These are phyloP conservation scores for Orgyia antiqua DNA, from an alignment of 2,888 invertebrate genomes.

Conservation along the genomic window DNA sequence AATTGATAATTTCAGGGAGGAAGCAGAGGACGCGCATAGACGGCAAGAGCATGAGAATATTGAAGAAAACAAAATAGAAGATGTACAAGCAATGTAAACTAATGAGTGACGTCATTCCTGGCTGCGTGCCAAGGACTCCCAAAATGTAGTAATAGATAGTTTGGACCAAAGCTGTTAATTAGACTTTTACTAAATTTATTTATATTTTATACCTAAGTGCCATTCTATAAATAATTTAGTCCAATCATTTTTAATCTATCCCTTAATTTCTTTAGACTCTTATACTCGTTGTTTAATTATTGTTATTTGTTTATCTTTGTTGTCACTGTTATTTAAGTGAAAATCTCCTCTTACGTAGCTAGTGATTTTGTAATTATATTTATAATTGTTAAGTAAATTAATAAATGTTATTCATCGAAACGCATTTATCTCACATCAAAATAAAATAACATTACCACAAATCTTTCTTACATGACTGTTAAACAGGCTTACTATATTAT, in stretches of 20 bases:
- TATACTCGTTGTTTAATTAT: constrained; percentile 8
- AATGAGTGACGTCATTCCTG: constrained; percentile 14
- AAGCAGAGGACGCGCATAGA: constrained; percentile 65
- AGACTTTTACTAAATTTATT: constrained; percentile 35
- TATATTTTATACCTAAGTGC: constrained; percentile 45
- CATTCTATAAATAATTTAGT: constrained; percentile 31
- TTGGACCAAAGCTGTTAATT: constrained; percentile 66
- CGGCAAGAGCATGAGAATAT: constrained; percentile 47
- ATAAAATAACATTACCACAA: too few species aligned
- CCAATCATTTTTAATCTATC: constrained; percentile 10
- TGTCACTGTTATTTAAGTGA: constrained; percentile 23
- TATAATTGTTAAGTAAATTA: constrained; percentile 18
- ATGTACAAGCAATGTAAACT: constrained; percentile 57
- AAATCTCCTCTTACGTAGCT: constrained; percentile 45
- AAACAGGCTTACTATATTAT: too few species aligned
- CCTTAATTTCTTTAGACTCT: constrained; percentile 10
- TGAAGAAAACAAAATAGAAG: constrained; percentile 54
- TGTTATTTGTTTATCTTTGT: constrained; percentile 16
- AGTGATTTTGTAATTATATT: constrained; percentile 38
- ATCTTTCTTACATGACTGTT: too few species aligned
- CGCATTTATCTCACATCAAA: constrained; percentile 1
- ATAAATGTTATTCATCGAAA: constrained; percentile 8
- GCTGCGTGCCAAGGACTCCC: constrained; percentile 33
- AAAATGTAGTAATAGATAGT: constrained; percentile 64
- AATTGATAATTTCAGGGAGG: too few species aligned